Evolutionary conservation across 2,888 invertebrate genomes (phyloP), one percentile per base, ranked within the genome.

Genomic region (Caenorhabditis becei): DNA sequence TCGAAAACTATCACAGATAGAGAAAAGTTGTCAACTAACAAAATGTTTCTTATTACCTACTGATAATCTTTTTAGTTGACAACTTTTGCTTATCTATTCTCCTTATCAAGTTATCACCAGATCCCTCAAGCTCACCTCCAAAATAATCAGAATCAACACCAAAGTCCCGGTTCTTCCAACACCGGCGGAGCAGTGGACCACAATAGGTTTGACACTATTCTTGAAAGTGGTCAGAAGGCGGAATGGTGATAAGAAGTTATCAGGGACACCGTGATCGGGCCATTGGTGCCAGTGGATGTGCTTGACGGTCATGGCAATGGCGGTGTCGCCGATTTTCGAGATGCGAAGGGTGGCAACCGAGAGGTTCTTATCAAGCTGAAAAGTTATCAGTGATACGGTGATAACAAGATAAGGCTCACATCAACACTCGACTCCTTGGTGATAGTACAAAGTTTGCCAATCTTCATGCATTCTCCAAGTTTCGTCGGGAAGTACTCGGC

Each of bases 401-500:
- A 3, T 16, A 14, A 16, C 14, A 10, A 16, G 41, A 41, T 41
- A 16, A 16, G 5, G 11, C 53, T 62, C 18, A 78, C 72, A 58
- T 79, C 67, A 14, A 58, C 56, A 24, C 24, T 44, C 1, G 47
- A 20, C 37, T 79, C 74, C 28, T 74, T 74, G 4, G 70, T 65
- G 11, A 80, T 35, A 10, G 51, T 69, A 41, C 77, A 80, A 35
- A 63, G 23, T n/a, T 41, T 61, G 2, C 74, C 77, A 28, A 80
- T 53, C 14, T 59, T 80, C 65, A 74, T 53, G 5, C 32, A 47
- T 4, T 80, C 72, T 26, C 66, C 70, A 14, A 69, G 5, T 28
- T 80, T 71, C 4, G 41, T 47, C n/a, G 83, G 83, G 32, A 78
- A 80, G 47, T 83, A 83, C 26, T 74, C 69, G 10, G 75, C 77